Conservation (phyloP, 1,140 invertebrate species). For the Steinernema feltiae region DNA sequence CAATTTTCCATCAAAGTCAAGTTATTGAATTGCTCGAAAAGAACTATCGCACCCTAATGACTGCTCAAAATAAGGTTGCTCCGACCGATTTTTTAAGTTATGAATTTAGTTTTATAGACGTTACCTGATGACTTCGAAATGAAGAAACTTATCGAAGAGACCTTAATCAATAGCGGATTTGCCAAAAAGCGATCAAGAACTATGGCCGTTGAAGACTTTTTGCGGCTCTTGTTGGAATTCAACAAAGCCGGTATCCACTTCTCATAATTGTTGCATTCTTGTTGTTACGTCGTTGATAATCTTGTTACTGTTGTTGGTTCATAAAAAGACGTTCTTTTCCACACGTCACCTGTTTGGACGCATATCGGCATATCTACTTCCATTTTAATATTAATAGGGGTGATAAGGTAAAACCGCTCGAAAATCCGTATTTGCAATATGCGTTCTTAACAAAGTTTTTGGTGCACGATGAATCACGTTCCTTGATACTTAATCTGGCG, state of each 20-base stretch:
- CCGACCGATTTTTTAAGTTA: slow-evolving; percentile 29
- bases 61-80: slow-evolving; percentile 75
- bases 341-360: no score
- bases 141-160: slow-evolving; percentile 73
- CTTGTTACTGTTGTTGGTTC: slow-evolving; percentile 24
- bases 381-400: no score
- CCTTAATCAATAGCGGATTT: slow-evolving; percentile 67
- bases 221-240: slow-evolving; percentile 62
- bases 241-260: slow-evolving; percentile 55
- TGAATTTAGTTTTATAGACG: slow-evolving; percentile 63
- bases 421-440: no score
- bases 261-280: slow-evolving; percentile 36
- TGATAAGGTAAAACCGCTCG: no score
- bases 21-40: slow-evolving; percentile 78
- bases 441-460: no score
- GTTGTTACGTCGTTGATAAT: slow-evolving; percentile 21
- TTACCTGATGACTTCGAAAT: slow-evolving; percentile 76
- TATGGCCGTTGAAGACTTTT: slow-evolving; percentile 95
- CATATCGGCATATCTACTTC: no score
- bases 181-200: slow-evolving; percentile 76
- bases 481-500: no score
- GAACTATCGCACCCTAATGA: slow-evolving; percentile 83
- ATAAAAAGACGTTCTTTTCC: no score
- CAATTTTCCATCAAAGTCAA: slow-evolving; percentile 76
- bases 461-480: no score